phyloP scores from a whole-genome alignment of 2,888 invertebrate genomes.

The Cactoblastis cactorum region DNA sequence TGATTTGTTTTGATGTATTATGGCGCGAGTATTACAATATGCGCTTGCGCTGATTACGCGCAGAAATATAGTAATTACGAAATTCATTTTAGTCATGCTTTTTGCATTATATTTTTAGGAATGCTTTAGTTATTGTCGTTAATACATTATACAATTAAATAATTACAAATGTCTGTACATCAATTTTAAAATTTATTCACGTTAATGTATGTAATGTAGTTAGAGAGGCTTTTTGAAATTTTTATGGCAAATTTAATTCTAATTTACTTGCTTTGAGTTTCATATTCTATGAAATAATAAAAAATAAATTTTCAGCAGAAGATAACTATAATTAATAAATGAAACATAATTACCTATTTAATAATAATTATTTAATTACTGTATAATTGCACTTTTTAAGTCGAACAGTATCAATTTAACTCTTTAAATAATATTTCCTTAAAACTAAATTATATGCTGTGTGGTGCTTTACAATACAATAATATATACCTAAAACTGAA shows the following conservation, averaged over 20 bases:
- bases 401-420: neutral
- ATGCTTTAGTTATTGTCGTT: neutral
- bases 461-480: neutral
- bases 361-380: too few species aligned
- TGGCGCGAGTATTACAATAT: neutral
- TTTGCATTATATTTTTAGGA: neutral
- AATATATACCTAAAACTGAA: neutral
- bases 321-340: too few species aligned
- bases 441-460: too few species aligned
- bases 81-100: neutral
- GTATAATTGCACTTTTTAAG: neutral
- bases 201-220: neutral
- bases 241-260: neutral
- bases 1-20: slow-evolving; percentile 1
- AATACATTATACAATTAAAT: neutral
- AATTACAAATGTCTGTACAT: neutral
- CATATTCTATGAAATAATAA: too few species aligned
- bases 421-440: neutral
- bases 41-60: neutral
- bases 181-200: neutral
- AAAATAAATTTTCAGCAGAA: too few species aligned
- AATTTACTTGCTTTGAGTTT: too few species aligned
- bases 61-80: neutral
- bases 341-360: too few species aligned
- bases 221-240: neutral